Evolutionary conservation across 53 echinoderm and acorn worm species (phyloP).

Genomic region (Astropecten irregularis): DNA sequence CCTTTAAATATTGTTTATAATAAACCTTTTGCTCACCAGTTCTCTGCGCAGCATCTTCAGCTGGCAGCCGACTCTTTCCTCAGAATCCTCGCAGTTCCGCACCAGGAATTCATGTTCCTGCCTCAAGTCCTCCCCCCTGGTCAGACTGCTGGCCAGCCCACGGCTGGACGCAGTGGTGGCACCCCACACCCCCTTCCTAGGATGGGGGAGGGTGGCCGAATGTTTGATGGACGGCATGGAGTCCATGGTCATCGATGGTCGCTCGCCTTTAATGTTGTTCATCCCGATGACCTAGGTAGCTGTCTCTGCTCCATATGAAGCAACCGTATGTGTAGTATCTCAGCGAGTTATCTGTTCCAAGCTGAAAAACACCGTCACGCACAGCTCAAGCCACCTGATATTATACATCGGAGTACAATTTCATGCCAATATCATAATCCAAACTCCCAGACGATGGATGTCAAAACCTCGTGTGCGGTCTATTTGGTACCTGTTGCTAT

Average conservation of each 20-base stretch:
- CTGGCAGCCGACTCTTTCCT: constrained; percentile 27
- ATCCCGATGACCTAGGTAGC: constrained; percentile 4
- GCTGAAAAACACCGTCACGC: background rate
- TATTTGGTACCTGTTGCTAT: constrained; percentile 23
- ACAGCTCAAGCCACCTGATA: background rate
- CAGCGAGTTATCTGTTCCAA: background rate
- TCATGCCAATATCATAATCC: too few relatives aligned
- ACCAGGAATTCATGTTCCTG: constrained; percentile 6
- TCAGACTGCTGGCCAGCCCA: background rate
- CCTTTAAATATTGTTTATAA: too few relatives aligned
- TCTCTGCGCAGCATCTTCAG: constrained; percentile 36
- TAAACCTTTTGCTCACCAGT: constrained; percentile 30
- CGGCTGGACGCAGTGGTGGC: background rate
- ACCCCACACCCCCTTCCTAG: constrained; percentile 48
- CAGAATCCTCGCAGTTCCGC: constrained; percentile 8
- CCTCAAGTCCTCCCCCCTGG: constrained; percentile 27
- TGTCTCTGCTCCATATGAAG: background rate
- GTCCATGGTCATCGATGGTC: background rate
- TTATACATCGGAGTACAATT: too few relatives aligned
- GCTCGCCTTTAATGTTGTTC: constrained; percentile 8
- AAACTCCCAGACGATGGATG: too few relatives aligned
- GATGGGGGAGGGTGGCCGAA: constrained; percentile 34
- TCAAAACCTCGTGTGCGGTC: too few relatives aligned
- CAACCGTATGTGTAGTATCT: background rate
- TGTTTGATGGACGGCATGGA: constrained; percentile 12